These are phyloP conservation scores for Abscondita cerata DNA, from an alignment of 2,888 invertebrate species.

Conservation along the genomic window DNA sequence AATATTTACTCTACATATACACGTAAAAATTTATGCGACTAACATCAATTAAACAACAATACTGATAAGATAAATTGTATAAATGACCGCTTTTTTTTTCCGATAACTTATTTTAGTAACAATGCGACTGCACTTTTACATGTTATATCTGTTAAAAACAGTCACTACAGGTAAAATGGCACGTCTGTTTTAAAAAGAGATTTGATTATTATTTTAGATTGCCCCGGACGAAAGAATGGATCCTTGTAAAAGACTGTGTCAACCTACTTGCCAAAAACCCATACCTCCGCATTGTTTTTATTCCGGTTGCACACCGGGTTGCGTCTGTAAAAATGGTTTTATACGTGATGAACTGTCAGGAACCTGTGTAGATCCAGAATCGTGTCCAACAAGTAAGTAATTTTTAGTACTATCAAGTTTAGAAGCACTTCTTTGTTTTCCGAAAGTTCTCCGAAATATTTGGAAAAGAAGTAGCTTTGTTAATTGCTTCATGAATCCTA, in stretches of 20 bases:
- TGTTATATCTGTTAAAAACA: neutral
- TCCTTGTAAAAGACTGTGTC: slow-evolving; percentile 19
- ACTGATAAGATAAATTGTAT: too few relatives aligned
- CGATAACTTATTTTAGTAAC: too few relatives aligned
- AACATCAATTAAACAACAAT: too few relatives aligned
- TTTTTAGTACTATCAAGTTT: neutral
- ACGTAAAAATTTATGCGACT: too few relatives aligned
- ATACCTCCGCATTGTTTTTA: slow-evolving; percentile 15
- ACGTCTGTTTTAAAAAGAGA: too few relatives aligned
- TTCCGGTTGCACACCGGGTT: slow-evolving; percentile 25
- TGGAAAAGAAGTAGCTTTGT: too few relatives aligned
- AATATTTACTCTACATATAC: too few relatives aligned
- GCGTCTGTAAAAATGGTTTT: slow-evolving; percentile 31
- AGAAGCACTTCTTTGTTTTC: neutral
- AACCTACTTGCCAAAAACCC: slow-evolving; percentile 21
- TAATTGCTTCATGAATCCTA: too few relatives aligned
- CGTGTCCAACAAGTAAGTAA: slow-evolving; percentile 25
- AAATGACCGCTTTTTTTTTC: too few relatives aligned
- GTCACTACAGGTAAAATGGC: neutral
- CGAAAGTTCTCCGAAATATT: neutral
- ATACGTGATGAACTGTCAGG: slow-evolving; percentile 21
- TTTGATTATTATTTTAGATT: neutral
- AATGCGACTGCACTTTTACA: neutral
- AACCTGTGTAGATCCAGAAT: slow-evolving; percentile 27
- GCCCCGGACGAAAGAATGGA: slow-evolving; percentile 11